Evolutionary conservation across 2,797 vertebrate genomes (phyloP).

Genomic region (Potorous gilbertii): DNA sequence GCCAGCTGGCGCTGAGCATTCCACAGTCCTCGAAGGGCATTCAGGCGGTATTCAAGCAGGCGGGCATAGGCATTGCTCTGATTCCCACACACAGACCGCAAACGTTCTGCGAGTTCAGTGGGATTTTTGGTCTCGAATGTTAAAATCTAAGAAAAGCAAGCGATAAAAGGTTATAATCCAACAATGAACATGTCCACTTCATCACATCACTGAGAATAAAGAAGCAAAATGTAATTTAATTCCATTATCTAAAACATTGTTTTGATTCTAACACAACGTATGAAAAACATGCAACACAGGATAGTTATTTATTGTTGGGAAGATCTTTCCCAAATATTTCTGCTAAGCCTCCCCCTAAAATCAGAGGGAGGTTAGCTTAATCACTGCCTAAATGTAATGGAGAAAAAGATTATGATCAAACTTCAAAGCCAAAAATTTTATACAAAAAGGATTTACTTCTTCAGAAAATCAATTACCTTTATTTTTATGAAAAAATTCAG

Average conservation of each 20-base stretch:
- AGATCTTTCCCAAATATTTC: constrained; percentile 15
- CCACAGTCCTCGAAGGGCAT: constrained; percentile 97
- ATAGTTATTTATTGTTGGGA: constrained; percentile 3
- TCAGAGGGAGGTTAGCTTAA: constrained; percentile 9
- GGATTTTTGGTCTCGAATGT: constrained; percentile 99
- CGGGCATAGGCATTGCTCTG: constrained; percentile 99
- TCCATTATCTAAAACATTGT: constrained; percentile 26
- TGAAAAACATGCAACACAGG: constrained; percentile 13
- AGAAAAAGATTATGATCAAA: constrained; percentile 26
- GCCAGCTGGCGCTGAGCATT: constrained; percentile 94
- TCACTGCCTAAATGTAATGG: not conserved
- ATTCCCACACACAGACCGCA: constrained; percentile 97
- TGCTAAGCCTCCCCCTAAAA: constrained; percentile 27
- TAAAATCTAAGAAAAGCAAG: constrained; percentile 89
- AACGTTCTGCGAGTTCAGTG: constrained; percentile 93
- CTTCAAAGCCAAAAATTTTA: constrained; percentile 37
- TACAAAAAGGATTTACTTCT: not conserved
- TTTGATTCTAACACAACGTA: constrained; percentile 36
- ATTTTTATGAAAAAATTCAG: constrained; percentile 7
- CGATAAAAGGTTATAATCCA: constrained; percentile 16
- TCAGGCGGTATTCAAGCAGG: constrained; percentile 97
- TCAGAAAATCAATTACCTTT: constrained; percentile 23
- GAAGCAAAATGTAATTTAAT: not conserved
- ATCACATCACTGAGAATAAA: constrained; percentile 21
- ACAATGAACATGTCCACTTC: not conserved